Percentiles rank a stretch among this genome's conserved stretches.
Conservation (phyloP, 2,888 invertebrate species). For the Nomada fucata region DNA sequence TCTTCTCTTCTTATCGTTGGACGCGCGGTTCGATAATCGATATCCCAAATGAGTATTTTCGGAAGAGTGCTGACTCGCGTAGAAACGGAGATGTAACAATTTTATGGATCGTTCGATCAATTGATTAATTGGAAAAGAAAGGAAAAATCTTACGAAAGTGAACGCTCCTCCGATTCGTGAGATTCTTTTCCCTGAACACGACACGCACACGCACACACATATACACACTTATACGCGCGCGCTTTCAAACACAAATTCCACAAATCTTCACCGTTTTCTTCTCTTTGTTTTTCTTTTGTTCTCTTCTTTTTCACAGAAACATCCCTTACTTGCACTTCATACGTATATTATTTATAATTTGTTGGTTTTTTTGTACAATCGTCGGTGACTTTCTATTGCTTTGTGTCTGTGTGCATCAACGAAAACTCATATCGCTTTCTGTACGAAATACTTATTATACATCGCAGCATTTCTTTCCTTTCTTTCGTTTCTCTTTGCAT, state of each 20-base stretch:
- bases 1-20: neutral
- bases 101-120: neutral
- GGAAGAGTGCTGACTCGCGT: neutral
- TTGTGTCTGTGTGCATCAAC: neutral
- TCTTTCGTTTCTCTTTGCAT: no score
- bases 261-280: neutral
- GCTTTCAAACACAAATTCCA: neutral
- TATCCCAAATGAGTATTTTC: neutral
- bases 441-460: neutral
- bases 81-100: neutral
- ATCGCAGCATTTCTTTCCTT: neutral
- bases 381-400: conserved; percentile 8
- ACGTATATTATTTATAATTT: neutral
- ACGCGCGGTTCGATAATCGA: neutral
- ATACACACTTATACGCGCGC: neutral
- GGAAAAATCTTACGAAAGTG: neutral
- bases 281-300: no score
- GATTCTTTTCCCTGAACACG: conserved; percentile 18
- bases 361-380: neutral
- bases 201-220: neutral
- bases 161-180: conserved; percentile 12
- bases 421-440: conserved; percentile 6
- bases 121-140: neutral
- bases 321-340: neutral
- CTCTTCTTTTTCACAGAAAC: neutral